These are phyloP conservation scores for Polypterus bichir DNA, from an alignment of 2,113 vertebrate species.

Conservation along the genomic window DNA sequence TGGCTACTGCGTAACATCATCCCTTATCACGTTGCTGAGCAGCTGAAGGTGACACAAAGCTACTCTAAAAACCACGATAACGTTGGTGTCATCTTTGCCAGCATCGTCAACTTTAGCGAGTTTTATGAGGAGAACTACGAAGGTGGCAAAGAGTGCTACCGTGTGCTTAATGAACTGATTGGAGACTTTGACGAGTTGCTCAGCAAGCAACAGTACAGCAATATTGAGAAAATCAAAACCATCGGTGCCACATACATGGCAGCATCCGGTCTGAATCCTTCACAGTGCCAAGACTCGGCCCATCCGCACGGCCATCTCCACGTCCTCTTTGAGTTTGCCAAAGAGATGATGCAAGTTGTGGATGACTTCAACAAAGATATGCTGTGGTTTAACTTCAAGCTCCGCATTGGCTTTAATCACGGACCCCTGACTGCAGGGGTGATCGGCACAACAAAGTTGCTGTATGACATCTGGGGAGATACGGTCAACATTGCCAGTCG, in stretches of 20 bases:
- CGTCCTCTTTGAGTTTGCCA: slow-evolving; percentile 89
- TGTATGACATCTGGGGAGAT: slow-evolving; percentile 98
- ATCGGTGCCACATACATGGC: slow-evolving; percentile 98
- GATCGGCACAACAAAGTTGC: slow-evolving; percentile 91
- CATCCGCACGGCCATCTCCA: slow-evolving; percentile 74
- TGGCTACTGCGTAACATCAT: slow-evolving; percentile 95
- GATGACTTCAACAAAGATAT: slow-evolving; percentile 98
- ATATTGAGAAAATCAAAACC: slow-evolving; percentile 97
- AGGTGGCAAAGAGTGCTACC: slow-evolving; percentile 92
- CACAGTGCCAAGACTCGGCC: slow-evolving; percentile 59
- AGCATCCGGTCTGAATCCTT: slow-evolving; percentile 75
- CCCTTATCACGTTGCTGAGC: slow-evolving; percentile 90
- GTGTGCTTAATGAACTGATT: slow-evolving; percentile 90
- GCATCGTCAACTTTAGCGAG: slow-evolving; percentile 96
- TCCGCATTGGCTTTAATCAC: slow-evolving; percentile 90
- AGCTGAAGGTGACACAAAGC: slow-evolving; percentile 91
- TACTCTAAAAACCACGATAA: slow-evolving; percentile 96
- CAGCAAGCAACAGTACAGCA: slow-evolving; percentile 66
- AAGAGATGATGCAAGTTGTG: slow-evolving; percentile 94
- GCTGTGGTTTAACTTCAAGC: slow-evolving; percentile 94
- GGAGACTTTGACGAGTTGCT: slow-evolving; percentile 94
- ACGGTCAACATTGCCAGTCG: slow-evolving; percentile 96
- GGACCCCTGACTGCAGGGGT: slow-evolving; percentile 90
- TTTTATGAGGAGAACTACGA: slow-evolving; percentile 98
- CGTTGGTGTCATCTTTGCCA: slow-evolving; percentile 89